Base-by-base conservation (phyloP, 2,888 invertebrate genomes). In the Pristionchus entomophagus region DNA sequence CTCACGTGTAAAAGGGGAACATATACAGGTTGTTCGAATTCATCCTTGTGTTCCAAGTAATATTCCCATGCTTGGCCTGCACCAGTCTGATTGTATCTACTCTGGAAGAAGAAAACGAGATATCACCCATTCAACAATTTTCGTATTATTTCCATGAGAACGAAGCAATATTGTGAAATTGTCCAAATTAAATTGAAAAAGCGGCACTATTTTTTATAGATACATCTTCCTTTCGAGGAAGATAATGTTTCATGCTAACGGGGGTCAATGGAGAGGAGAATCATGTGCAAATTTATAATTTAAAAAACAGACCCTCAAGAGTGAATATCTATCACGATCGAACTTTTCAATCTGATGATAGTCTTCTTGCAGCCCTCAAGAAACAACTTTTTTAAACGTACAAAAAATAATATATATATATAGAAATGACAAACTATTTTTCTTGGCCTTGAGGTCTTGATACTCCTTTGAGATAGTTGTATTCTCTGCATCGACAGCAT, bases 1-100 rank as follows among this genome's bases (percentile, higher is more conserved):
- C 87, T 86, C 32, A 91, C 90, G 69, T 92, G 88, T 22, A 91
- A 77, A 35, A 88, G 78, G 14, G 92, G 92, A 22, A 91, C 86
- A 86, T 89, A 90, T 80, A 92, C 88, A 26, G 87, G 87, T 49
- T 86, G 86, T 19, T 84, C 85, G 87, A 92, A 92, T 22, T 87
- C 22, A 5, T 87, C 41, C 22, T 53, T 77, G 69, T 92, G 88
- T 22, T 80, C 38, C 59, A 83, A 19, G 73, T 91, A 91, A 49
- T 38, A 69, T 32, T 45, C 45, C 62, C 65, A 84, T 29, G 83
- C 83, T 32, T 62, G 38, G 12, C 45, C 29, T 49, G 83, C 59
- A 19, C 29, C 26, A 0, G 41, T 19, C 38, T 53, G 56, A 29
- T 49, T 41, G 41, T 29, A 78, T 49, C 78, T n/a, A 49, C 49